Conservation (phyloP, 2,113 vertebrate genomes). For the Smithornis capensis region DNA sequence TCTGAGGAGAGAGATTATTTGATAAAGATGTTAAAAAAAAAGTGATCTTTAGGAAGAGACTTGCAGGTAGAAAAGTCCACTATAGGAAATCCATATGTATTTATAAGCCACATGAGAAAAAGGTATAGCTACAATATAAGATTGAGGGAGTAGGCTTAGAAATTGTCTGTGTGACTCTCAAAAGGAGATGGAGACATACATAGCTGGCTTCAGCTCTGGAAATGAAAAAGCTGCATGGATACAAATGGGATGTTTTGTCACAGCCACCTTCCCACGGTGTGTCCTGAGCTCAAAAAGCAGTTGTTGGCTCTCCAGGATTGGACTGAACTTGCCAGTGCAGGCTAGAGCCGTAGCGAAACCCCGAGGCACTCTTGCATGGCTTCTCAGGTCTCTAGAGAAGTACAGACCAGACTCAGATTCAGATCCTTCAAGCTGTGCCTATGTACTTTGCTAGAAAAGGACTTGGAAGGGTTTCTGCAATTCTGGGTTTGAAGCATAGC, state of each 20-base stretch:
- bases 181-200: neutral
- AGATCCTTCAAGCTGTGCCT: neutral
- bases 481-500: neutral
- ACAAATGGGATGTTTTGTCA: neutral
- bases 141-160: neutral
- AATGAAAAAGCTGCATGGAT: neutral
- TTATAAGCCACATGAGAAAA: neutral
- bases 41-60: neutral
- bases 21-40: neutral
- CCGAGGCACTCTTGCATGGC: neutral
- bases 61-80: neutral
- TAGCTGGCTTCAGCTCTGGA: neutral
- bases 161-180: neutral
- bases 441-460: neutral
- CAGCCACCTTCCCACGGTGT: neutral
- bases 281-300: neutral
- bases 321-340: neutral
- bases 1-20: neutral
- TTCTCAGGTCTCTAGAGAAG: neutral
- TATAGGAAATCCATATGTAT: neutral
- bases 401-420: neutral
- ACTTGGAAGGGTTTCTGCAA: neutral
- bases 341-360: neutral
- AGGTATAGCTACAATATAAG: neutral
- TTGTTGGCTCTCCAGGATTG: neutral